Percentiles rank a stretch among this genome's conserved stretches.
Evolutionary conservation across 2,888 invertebrate genomes (phyloP).

Genomic region (Cheilosia pagana): DNA sequence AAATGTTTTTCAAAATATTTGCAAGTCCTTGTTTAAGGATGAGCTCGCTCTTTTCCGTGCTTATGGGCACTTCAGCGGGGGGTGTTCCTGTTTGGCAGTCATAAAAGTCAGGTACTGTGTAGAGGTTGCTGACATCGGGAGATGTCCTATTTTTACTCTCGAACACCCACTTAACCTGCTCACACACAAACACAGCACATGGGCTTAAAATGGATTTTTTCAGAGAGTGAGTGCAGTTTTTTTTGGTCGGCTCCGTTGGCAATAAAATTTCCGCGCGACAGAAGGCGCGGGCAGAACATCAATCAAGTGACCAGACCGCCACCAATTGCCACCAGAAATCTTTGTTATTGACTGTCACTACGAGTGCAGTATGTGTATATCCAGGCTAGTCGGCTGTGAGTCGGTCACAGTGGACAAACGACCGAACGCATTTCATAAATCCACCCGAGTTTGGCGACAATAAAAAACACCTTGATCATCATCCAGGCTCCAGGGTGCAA

Average conservation of each 20-base stretch:
- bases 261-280: constrained; percentile 67
- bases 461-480: constrained; percentile 72
- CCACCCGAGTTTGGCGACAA: constrained; percentile 68
- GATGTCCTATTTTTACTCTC: constrained; percentile 17
- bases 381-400: neutral
- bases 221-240: neutral
- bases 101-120: constrained; percentile 58
- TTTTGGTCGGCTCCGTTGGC: constrained; percentile 24
- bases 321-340: constrained; percentile 74
- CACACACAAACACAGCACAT: neutral
- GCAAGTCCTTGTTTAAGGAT: constrained; percentile 61
- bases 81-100: constrained; percentile 60
- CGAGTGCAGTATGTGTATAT: neutral
- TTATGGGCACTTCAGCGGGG: constrained; percentile 36
- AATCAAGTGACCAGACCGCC: constrained; percentile 73
- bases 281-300: constrained; percentile 62
- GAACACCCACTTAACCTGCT: constrained; percentile 53
- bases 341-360: constrained; percentile 67
- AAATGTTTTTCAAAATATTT: constrained; percentile 70
- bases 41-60: constrained; percentile 2
- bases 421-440: constrained; percentile 62
- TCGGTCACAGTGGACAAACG: neutral
- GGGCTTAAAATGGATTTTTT: constrained; percentile 40
- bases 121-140: constrained; percentile 2
- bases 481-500: constrained; percentile 32